Evolutionary conservation across 2,888 invertebrate species (phyloP).

Genomic region (Drosophila suboccidentalis): DNA sequence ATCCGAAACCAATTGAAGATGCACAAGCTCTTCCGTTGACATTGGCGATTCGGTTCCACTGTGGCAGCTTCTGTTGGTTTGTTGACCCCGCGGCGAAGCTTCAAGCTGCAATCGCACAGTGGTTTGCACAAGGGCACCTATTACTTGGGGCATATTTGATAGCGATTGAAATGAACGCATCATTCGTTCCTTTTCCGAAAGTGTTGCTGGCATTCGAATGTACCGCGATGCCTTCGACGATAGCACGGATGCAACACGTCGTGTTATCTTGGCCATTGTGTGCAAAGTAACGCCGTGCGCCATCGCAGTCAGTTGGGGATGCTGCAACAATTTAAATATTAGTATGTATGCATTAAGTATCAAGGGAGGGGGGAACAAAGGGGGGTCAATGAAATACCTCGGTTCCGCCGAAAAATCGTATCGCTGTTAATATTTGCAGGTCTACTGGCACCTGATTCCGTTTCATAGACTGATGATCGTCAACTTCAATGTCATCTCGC

Average conservation of each 20-base stretch:
- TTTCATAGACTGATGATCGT: slow-evolving; percentile 61
- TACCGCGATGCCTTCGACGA: slow-evolving; percentile 81
- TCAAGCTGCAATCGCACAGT: slow-evolving; percentile 63
- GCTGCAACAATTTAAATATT: slow-evolving; percentile 42
- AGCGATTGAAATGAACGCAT: slow-evolving; percentile 76
- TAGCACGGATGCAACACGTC: slow-evolving; percentile 75
- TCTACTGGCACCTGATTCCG: slow-evolving; percentile 80
- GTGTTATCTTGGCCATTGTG: slow-evolving; percentile 77
- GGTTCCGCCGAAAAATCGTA: slow-evolving; percentile 77
- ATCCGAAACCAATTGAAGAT: slow-evolving; percentile 79
- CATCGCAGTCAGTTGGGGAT: slow-evolving; percentile 73
- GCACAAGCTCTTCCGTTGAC: slow-evolving; percentile 52
- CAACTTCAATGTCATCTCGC: slow-evolving; percentile 78
- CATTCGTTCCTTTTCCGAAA: slow-evolving; percentile 79
- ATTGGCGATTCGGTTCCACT: slow-evolving; percentile 13
- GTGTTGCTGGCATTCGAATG: slow-evolving; percentile 82
- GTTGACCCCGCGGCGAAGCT: slow-evolving; percentile 14
- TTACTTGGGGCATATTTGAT: slow-evolving; percentile 81
- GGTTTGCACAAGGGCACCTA: slow-evolving; percentile 73
- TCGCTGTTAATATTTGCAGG: slow-evolving; percentile 76
- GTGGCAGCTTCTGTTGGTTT: slow-evolving; percentile 17
- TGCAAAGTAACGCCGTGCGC: slow-evolving; percentile 70
- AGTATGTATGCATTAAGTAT: not conserved
- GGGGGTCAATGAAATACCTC: slow-evolving; percentile 60
- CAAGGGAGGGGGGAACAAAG: not conserved